Percentiles rank a stretch among this genome's conserved stretches.
Evolutionary conservation across 2,888 invertebrate genomes (phyloP).

Genomic region (Charanyca ferruginea): DNA sequence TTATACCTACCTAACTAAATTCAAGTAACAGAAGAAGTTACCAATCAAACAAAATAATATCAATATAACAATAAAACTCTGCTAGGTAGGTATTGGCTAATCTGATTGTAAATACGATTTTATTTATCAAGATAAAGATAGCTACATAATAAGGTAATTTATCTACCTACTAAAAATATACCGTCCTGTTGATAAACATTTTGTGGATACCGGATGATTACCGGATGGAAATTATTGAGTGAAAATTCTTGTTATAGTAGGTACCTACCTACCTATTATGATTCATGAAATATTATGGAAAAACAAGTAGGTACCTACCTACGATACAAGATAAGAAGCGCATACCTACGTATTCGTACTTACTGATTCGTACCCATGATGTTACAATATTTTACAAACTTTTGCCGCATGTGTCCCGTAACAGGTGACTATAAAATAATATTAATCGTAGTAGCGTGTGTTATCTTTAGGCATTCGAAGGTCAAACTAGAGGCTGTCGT

Average conservation of each 20-base stretch:
- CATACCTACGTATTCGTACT: no score
- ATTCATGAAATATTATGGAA: constrained; percentile 4
- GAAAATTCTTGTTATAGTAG: constrained; percentile 11
- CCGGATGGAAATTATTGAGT: constrained; percentile 13
- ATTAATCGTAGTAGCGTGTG: constrained; percentile 53
- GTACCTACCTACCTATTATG: no score
- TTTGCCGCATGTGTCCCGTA: constrained; percentile 29
- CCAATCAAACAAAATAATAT: background rate
- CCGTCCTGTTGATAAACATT: background rate
- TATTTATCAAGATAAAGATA: constrained; percentile 15
- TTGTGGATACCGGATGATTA: background rate
- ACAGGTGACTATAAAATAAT: constrained; percentile 49
- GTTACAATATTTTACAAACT: background rate
- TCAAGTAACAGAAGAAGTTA: background rate
- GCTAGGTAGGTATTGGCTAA: constrained; percentile 7
- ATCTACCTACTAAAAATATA: background rate
- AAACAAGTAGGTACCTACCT: no score
- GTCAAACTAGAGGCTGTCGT: constrained; percentile 69
- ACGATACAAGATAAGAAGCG: constrained; percentile 12
- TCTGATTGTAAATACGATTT: constrained; percentile 16
- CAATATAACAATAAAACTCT: background rate
- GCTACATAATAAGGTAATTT: constrained; percentile 3
- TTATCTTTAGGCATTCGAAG: constrained; percentile 69
- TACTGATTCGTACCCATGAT: background rate
- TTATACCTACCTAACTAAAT: constrained; percentile 6